Conservation (phyloP, 2,888 invertebrate genomes). For the Autographa pulchrina region DNA sequence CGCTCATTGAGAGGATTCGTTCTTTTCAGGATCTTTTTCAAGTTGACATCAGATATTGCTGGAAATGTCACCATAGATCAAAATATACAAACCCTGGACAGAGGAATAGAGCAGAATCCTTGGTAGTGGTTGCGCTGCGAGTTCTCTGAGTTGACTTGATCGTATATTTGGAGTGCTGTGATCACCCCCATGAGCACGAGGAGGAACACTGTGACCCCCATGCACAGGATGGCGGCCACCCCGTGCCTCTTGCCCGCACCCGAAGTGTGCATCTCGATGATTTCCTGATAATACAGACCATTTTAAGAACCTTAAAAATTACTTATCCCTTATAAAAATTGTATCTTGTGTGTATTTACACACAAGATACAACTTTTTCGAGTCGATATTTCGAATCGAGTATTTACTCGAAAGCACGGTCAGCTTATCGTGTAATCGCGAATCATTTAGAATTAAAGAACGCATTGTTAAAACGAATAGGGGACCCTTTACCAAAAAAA, state of each 20-base stretch:
- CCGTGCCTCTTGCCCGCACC: constrained; percentile 35
- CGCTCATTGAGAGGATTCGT: too few species aligned
- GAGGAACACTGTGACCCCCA: constrained; percentile 92
- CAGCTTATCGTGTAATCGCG: too few species aligned
- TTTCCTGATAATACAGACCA: constrained; percentile 63
- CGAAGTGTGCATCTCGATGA: constrained; percentile 80
- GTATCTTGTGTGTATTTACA: too few species aligned
- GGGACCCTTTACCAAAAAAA: too few species aligned
- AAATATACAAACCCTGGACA: constrained; percentile 65
- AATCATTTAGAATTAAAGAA: too few species aligned
- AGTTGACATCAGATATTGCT: not conserved
- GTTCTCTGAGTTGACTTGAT: constrained; percentile 90
- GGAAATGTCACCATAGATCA: not conserved
- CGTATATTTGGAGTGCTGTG: constrained; percentile 93
- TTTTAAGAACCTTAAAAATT: not conserved
- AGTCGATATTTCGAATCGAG: too few species aligned
- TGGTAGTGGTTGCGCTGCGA: constrained; percentile 86
- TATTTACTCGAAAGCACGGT: too few species aligned
- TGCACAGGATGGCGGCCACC: constrained; percentile 75
- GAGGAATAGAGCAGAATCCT: constrained; percentile 92
- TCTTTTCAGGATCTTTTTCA: too few species aligned
- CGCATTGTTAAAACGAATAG: too few species aligned
- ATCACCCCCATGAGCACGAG: constrained; percentile 92
- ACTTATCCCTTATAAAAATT: not conserved
- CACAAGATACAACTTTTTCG: too few species aligned